Base-by-base conservation (phyloP, 2,797 vertebrate species). In the Enteromius unitaeniatus region DNA sequence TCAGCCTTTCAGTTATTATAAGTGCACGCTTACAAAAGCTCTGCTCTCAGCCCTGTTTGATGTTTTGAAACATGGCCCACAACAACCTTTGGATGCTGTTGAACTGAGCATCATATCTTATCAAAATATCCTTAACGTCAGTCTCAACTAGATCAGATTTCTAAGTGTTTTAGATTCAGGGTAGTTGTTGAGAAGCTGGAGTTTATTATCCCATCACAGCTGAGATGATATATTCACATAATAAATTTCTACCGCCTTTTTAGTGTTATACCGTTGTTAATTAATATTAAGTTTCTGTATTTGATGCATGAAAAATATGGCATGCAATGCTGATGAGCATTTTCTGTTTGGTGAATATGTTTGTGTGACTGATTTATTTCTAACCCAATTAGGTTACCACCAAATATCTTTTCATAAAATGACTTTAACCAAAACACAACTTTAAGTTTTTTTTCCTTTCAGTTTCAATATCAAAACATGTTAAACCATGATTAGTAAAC, bases 1-100 rank as follows among this genome's bases (percentile, higher is more conserved):
- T 34, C 26, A 74, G 69, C 26, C 3, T 79, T 77, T 64, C 23
- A 85, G 80, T 84, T 31, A 62, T 77, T 78, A 2, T 73, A 88
- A 88, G 78, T 81, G 84, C 68, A 37, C n/a, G 5, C 51, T 82
- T 80, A 62, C 2, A 6, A 42, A 26, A 55, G 47, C 58, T 78
- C 42, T 6, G 13, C 31, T 49, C 55, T 68, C 65, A 60, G 9
- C 15, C 70, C 37, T 78, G 23, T 53, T 3, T 49, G 53, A 62
- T 58, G 47, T 79, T 79, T 81, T 69, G 79, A 79, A 88, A 85
- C 23, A 10, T 26, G 45, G 64, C 23, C 51, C 19, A 45, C 15
- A 53, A 67, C 42, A 31, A 37, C 64, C 47, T 65, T 23, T 11
- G 14, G 34, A 37, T 65, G 37, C 70, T 19, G 15, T 69, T 67